These are phyloP conservation scores for Lymantria monacha DNA, from an alignment of 2,888 invertebrate species.

Conservation along the genomic window DNA sequence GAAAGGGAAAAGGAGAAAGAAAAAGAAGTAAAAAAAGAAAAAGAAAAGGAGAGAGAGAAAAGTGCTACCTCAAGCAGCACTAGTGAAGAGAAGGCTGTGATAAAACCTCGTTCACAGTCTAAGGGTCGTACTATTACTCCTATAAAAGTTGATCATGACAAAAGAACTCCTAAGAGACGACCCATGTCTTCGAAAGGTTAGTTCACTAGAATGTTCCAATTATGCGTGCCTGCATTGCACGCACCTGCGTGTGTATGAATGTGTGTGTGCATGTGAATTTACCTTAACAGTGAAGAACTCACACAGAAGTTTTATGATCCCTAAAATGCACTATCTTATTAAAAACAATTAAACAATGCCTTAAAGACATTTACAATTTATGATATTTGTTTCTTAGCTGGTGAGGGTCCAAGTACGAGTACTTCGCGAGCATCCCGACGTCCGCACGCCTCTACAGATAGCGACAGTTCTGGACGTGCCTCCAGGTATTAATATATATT, in stretches of 20 bases:
- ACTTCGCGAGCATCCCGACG: slow-evolving; percentile 64
- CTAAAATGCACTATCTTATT: no score
- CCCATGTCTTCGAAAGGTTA: slow-evolving; percentile 66
- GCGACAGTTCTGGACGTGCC: slow-evolving; percentile 72
- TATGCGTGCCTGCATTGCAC: no score
- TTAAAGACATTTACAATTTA: no score
- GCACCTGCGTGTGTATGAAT: no score
- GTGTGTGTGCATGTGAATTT: no score
- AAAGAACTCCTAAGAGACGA: slow-evolving; percentile 61
- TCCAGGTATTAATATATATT: slow-evolving; percentile 62
- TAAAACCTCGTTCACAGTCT: slow-evolving; percentile 66
- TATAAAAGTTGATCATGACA: slow-evolving; percentile 57
- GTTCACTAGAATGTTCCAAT: no score
- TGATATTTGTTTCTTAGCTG: slow-evolving; percentile 21
- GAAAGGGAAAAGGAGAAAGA: slow-evolving; percentile 50
- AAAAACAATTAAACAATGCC: no score
- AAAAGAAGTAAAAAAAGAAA: slow-evolving; percentile 43
- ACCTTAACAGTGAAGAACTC: no score
- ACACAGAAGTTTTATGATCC: no score
- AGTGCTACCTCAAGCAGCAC: slow-evolving; percentile 46
- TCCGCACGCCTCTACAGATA: slow-evolving; percentile 71
- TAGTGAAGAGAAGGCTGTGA: slow-evolving; percentile 58
- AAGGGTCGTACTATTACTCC: slow-evolving; percentile 61
- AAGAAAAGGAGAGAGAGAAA: slow-evolving; percentile 50
- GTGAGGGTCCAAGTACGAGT: slow-evolving; percentile 51